These are phyloP conservation scores for Glyptemys insculpta DNA, from an alignment of 2,797 vertebrate genomes.

Conservation along the genomic window DNA sequence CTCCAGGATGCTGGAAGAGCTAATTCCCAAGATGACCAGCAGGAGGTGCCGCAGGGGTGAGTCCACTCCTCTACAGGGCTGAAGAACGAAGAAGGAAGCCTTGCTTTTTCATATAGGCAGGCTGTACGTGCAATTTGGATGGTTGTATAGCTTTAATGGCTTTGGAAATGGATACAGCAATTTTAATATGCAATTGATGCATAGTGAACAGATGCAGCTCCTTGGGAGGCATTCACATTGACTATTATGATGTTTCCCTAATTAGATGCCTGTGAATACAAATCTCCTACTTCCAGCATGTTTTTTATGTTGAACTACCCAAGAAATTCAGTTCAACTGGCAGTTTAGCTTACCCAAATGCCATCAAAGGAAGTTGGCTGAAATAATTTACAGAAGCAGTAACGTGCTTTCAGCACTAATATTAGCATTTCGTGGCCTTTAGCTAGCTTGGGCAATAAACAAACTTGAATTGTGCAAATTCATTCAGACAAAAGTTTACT, in stretches of 20 bases:
- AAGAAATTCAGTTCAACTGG: conserved; percentile 69
- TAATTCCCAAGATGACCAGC: too few species aligned
- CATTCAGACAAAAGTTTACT: conserved; percentile 3
- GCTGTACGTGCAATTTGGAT: not conserved
- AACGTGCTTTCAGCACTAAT: conserved; percentile 57
- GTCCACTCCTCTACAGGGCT: too few species aligned
- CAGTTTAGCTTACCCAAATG: conserved; percentile 71
- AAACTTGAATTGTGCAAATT: not conserved
- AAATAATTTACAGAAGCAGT: conserved; percentile 79
- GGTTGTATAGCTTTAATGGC: not conserved
- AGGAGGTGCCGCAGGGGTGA: too few species aligned
- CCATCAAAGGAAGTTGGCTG: conserved; percentile 62
- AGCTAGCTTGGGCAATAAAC: conserved; percentile 59
- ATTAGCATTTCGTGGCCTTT: conserved; percentile 71
- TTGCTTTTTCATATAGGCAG: not conserved
- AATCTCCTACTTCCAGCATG: conserved; percentile 46
- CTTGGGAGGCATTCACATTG: conserved; percentile 64
- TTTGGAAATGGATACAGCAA: conserved; percentile 28
- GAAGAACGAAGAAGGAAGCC: not conserved
- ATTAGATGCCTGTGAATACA: conserved; percentile 68
- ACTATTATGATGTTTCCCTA: conserved; percentile 69
- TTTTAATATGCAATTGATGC: conserved; percentile 50
- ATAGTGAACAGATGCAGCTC: conserved; percentile 59
- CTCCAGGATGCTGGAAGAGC: too few species aligned
- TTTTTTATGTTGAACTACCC: conserved; percentile 53